These are phyloP conservation scores for Strigamia crassipes DNA, from an alignment of 2,888 invertebrate genomes.

Conservation along the genomic window DNA sequence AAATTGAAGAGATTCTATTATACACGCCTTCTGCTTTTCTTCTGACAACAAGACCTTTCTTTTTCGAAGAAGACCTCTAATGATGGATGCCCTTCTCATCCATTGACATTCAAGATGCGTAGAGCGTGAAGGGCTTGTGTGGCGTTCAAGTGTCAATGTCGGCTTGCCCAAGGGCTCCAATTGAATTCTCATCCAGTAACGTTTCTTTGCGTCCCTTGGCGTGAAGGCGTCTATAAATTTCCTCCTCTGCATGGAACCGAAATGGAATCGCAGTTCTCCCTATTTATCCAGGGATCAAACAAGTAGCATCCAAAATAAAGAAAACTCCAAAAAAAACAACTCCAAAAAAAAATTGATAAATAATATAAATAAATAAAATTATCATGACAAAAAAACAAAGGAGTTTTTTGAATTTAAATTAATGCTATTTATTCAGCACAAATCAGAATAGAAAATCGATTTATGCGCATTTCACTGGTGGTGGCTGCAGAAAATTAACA, in stretches of 20 bases:
- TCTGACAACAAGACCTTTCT: slow-evolving; percentile 42
- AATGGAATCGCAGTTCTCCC: slow-evolving; percentile 18
- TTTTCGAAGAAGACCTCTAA: slow-evolving; percentile 40
- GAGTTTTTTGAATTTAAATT: too few species aligned
- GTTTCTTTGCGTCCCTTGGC: slow-evolving; percentile 40
- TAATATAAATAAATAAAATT: too few species aligned
- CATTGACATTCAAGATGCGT: slow-evolving; percentile 42
- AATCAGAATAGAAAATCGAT: too few species aligned
- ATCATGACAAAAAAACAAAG: too few species aligned
- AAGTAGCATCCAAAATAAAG: slow-evolving; percentile 23
- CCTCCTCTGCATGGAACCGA: slow-evolving; percentile 35
- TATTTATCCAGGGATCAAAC: slow-evolving; percentile 18
- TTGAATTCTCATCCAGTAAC: slow-evolving; percentile 40
- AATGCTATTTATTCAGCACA: too few species aligned
- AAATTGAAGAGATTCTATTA: slow-evolving; percentile 42
- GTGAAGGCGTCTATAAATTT: slow-evolving; percentile 38
- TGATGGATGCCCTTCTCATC: slow-evolving; percentile 39
- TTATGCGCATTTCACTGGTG: too few species aligned
- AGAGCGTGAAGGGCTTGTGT: slow-evolving; percentile 38
- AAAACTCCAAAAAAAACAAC: neutral
- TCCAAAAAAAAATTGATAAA: too few species aligned
- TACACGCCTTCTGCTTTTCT: slow-evolving; percentile 40
- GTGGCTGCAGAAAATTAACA: neutral
- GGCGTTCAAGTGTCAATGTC: slow-evolving; percentile 42
- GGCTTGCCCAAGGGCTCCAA: slow-evolving; percentile 42